A percentile compares a stretch with the other conserved stretches of the same genome.
Conservation (phyloP, 2,888 invertebrate species). For the Callinectes sapidus region DNA sequence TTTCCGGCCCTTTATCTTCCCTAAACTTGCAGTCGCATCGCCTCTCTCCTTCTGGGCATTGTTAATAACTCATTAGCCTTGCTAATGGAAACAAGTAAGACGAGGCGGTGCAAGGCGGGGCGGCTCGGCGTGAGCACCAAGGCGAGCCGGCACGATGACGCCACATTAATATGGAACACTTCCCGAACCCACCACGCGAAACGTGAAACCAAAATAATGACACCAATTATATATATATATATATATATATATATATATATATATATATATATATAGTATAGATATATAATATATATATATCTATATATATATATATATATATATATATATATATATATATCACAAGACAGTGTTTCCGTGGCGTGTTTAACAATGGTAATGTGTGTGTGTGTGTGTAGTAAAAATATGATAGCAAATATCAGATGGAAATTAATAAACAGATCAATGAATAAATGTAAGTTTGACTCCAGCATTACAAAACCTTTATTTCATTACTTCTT, state of each 20-base stretch:
- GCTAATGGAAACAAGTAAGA: conserved; percentile 19
- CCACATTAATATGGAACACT: background rate
- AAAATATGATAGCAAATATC: too few relatives aligned
- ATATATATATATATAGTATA: background rate
- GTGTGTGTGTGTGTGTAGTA: too few relatives aligned
- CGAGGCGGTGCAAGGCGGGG: conserved; percentile 5
- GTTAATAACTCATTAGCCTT: conserved; percentile 16
- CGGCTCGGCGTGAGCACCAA: background rate
- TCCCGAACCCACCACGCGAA: background rate
- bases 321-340: background rate
- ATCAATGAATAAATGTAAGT: background rate
- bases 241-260: background rate
- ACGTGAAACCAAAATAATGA: background rate
- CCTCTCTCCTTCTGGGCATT: conserved; percentile 14
- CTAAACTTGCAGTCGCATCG: conserved; percentile 2
- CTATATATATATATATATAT: conserved; percentile 6
- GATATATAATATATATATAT: background rate
- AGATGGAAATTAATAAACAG: background rate
- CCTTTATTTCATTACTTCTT: background rate
- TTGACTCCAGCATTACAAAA: background rate
- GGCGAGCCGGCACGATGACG: background rate
- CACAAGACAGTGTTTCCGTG: background rate
- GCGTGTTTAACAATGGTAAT: background rate
- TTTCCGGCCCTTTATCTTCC: background rate
- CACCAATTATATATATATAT: background rate